phyloP scores from a whole-genome alignment of 2,888 invertebrate genomes.

The Drosophila testacea region DNA sequence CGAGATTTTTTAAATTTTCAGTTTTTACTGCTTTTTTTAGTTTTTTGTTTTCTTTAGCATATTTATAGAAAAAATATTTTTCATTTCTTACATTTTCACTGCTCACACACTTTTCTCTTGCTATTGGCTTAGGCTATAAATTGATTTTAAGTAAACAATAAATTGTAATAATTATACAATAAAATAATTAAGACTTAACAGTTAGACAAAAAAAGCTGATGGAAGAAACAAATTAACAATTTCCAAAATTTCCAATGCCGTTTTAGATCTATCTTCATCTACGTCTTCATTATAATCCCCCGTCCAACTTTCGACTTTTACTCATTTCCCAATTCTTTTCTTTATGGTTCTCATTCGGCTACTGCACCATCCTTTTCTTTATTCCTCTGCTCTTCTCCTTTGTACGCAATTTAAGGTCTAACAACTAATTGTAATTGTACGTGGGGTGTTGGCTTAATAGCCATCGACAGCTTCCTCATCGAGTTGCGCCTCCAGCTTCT shows the following conservation, averaged over 20 bases:
- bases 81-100: conserved; percentile 56
- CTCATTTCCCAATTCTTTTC: not conserved
- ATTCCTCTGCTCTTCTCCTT: conserved; percentile 27
- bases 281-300: conserved; percentile 25
- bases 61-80: conserved; percentile 80
- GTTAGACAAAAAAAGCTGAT: conserved; percentile 66
- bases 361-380: not conserved
- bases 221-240: conserved; percentile 74
- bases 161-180: conserved; percentile 71
- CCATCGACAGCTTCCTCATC: conserved; percentile 66
- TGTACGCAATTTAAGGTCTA: conserved; percentile 69
- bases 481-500: conserved; percentile 56
- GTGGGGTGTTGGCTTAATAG: conserved; percentile 51
- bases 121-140: conserved; percentile 67
- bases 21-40: conserved; percentile 57
- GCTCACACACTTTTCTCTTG: conserved; percentile 48
- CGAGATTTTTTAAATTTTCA: conserved; percentile 30
- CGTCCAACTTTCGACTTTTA: not conserved
- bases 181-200: conserved; percentile 71
- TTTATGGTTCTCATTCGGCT: not conserved
- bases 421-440: conserved; percentile 71
- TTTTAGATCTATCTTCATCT: conserved; percentile 8
- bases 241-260: conserved; percentile 58
- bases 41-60: conserved; percentile 52
- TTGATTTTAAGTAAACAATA: conserved; percentile 75